phyloP scores from a whole-genome alignment of 2,797 vertebrate species.

The Euphonia xanthogaster region DNA sequence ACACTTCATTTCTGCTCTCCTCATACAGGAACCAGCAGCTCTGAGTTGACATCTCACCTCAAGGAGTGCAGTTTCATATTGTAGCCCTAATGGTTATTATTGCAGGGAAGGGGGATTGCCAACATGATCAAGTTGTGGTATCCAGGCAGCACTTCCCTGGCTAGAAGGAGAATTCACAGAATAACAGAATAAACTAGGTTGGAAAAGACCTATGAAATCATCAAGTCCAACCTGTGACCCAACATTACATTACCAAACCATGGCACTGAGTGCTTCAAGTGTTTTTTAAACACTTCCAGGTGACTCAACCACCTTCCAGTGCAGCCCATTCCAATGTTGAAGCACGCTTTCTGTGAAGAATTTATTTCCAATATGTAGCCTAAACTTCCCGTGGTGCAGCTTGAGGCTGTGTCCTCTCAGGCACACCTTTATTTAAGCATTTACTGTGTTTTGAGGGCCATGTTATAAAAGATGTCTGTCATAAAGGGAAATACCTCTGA shows the following conservation, averaged over 20 bases:
- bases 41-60: neutral
- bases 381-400: neutral
- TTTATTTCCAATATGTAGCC: neutral
- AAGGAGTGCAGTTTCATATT: neutral
- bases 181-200: neutral
- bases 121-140: neutral
- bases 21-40: neutral
- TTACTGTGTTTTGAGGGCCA: neutral
- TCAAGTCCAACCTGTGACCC: neutral
- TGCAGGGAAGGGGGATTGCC: neutral
- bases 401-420: neutral
- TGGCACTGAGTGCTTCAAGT: neutral
- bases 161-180: neutral
- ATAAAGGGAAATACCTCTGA: neutral
- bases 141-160: neutral
- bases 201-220: neutral
- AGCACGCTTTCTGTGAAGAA: neutral
- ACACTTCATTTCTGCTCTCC: neutral
- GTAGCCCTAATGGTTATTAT: neutral
- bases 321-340: neutral
- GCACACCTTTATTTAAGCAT: neutral
- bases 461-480: neutral
- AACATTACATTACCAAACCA: neutral
- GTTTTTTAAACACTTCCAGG: neutral
- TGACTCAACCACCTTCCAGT: neutral